Conservation (phyloP, 2,888 invertebrate genomes). For the Drosophila neonasuta region DNA sequence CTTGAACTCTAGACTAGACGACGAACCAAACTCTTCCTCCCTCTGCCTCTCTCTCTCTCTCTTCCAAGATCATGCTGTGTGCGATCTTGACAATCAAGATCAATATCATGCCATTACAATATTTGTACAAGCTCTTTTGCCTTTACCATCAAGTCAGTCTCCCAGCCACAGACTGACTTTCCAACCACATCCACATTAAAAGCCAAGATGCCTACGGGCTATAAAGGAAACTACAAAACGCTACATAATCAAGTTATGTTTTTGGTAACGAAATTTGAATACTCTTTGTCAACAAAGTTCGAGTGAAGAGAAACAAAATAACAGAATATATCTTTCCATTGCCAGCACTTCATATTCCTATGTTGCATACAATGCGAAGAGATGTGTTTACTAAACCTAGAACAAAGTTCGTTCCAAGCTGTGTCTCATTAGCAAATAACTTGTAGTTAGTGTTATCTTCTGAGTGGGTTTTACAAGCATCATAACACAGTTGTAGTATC, state of each 20-base stretch:
- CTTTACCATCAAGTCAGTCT: constrained; percentile 36
- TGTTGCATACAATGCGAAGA: background rate
- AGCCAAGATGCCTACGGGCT: constrained; percentile 29
- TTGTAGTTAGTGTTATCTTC: background rate
- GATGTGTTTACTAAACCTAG: background rate
- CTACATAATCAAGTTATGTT: constrained; percentile 13
- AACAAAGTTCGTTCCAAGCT: constrained; percentile 6
- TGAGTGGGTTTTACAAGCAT: background rate
- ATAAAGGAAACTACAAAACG: constrained; percentile 24
- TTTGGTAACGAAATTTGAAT: constrained; percentile 26
- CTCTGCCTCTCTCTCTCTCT: background rate
- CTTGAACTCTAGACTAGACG: constrained; percentile 59
- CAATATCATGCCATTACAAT: constrained; percentile 73
- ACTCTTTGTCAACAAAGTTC: constrained; percentile 25
- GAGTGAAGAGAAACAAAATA: too few relatives aligned
- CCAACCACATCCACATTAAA: constrained; percentile 31
- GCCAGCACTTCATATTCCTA: too few relatives aligned
- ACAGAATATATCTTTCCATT: too few relatives aligned
- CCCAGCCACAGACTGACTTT: constrained; percentile 47
- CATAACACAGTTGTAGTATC: constrained; percentile 17
- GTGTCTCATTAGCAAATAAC: constrained; percentile 8
- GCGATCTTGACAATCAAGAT: constrained; percentile 76
- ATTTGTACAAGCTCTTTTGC: constrained; percentile 70
- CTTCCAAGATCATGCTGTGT: constrained; percentile 67
- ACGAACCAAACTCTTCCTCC: constrained; percentile 11